Evolutionary conservation across 2,113 vertebrate genomes (phyloP).

Genomic region (Carlito syrichta): DNA sequence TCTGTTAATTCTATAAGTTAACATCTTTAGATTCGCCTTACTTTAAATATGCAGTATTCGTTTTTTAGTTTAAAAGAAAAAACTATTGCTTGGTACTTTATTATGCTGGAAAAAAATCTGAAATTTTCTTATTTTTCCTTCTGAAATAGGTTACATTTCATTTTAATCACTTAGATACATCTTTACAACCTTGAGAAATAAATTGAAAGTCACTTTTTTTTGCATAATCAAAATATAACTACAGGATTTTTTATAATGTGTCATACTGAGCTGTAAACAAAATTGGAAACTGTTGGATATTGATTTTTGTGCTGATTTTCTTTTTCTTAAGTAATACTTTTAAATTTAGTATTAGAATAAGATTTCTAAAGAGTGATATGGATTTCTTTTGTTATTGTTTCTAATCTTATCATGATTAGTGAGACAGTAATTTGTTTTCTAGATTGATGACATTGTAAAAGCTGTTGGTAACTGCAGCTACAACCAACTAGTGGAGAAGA

Average conservation of each 20-base stretch:
- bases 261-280: slow-evolving; percentile 9
- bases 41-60: slow-evolving; percentile 23
- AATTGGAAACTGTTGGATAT: neutral
- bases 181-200: slow-evolving; percentile 24
- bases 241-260: neutral
- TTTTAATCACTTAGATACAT: slow-evolving; percentile 29
- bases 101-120: neutral
- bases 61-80: neutral
- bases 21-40: neutral
- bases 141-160: neutral
- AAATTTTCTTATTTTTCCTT: neutral
- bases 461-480: slow-evolving; percentile 99
- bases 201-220: slow-evolving; percentile 14
- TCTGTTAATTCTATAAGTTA: slow-evolving; percentile 1
- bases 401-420: slow-evolving; percentile 31
- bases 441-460: slow-evolving; percentile 96
- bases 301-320: neutral
- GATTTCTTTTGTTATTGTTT: slow-evolving; percentile 17
- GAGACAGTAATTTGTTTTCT: slow-evolving; percentile 66
- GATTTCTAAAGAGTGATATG: neutral
- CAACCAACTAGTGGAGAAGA: slow-evolving; percentile 99
- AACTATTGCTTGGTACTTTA: neutral
- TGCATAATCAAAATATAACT: slow-evolving; percentile 5
- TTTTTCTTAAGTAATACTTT: slow-evolving; percentile 10
- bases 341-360: neutral